A percentile compares a stretch with the other conserved stretches of the same genome.
These are phyloP conservation scores for Zygothrica quintamaculata DNA, from an alignment of 2,888 invertebrate genomes.

Conservation along the genomic window DNA sequence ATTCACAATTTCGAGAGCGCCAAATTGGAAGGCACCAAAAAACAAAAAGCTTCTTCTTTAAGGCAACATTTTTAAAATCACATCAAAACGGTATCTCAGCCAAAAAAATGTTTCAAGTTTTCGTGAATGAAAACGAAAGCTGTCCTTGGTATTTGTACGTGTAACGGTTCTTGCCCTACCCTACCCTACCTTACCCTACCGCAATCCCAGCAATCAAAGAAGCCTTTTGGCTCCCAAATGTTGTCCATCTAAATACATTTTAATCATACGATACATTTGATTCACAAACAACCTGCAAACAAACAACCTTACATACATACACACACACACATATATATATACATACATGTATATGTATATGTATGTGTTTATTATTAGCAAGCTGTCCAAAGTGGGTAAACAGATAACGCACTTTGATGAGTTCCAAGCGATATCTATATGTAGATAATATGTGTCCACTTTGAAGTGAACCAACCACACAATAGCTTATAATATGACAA, in stretches of 20 bases:
- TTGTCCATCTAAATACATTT: constrained; percentile 40
- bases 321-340: neutral
- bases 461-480: constrained; percentile 47
- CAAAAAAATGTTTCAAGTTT: constrained; percentile 58
- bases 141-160: constrained; percentile 22
- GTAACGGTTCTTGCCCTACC: constrained; percentile 7
- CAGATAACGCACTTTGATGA: constrained; percentile 69
- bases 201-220: too few species aligned
- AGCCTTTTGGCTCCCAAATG: too few species aligned
- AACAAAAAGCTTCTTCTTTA: constrained; percentile 59
- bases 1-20: constrained; percentile 72
- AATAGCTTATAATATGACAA: too few species aligned
- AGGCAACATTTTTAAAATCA: constrained; percentile 65
- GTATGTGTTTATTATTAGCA: constrained; percentile 51
- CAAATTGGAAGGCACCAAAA: constrained; percentile 34
- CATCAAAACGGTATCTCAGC: constrained; percentile 34
- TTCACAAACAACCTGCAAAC: constrained; percentile 41
- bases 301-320: neutral
- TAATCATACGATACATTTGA: constrained; percentile 55
- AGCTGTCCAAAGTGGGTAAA: constrained; percentile 45
- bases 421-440: constrained; percentile 55
- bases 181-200: constrained; percentile 36
- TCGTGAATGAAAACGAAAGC: constrained; percentile 75
- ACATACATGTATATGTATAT: constrained; percentile 1
- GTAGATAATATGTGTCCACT: constrained; percentile 53